Evolutionary conservation across 1,140 invertebrate species (phyloP), one percentile per base, ranked within the genome.

Genomic region (Teleopsis dalmanni): DNA sequence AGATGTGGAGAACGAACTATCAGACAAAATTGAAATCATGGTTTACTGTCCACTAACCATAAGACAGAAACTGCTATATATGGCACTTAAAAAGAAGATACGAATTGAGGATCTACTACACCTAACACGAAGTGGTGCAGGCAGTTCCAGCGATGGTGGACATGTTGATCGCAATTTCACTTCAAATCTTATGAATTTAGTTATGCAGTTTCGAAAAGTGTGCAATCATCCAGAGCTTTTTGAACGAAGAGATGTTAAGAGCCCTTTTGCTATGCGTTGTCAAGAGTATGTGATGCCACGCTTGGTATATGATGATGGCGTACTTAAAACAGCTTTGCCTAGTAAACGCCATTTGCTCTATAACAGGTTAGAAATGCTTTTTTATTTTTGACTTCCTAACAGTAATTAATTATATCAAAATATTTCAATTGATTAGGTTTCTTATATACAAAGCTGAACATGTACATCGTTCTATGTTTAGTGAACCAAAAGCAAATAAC

Each of bases 1-100:
- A 60, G 93, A 97, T 70, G 94, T 98, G 0, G 93, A 97, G 67
- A 95, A 97, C 75, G 93, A 97, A 70, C 72, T 97, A 1, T 94
- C 93, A 0, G 93, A 96, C 68, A 97, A 97, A 75, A 94, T 96
- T 62, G 87, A 91, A 78, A 84, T 97, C 21, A 87, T 96, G 82
- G 85, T 96, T 2, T 92, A 95, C 70, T 98, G 94, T 70, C 93
- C 91, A 1, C 75, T 97, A 11, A 96, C 93, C 10, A 89, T 84
- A 43, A 76, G 93, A 47, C 93, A 97, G 64, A 89, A 87, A 70
- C 74, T 91, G 47, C 73, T 97, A 23, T 96, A 96, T 69, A 82
- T 85, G 60, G 91, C 88, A 26, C 74, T 98, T 13, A 95, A 95
- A 70, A 89, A 94, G 71, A 96, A 96, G 72, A 97, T 97, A 47